A percentile compares a stretch with the other conserved stretches of the same genome.
These are phyloP conservation scores for Penaeus chinensis DNA, from an alignment of 1,140 invertebrate species.

Conservation along the genomic window DNA sequence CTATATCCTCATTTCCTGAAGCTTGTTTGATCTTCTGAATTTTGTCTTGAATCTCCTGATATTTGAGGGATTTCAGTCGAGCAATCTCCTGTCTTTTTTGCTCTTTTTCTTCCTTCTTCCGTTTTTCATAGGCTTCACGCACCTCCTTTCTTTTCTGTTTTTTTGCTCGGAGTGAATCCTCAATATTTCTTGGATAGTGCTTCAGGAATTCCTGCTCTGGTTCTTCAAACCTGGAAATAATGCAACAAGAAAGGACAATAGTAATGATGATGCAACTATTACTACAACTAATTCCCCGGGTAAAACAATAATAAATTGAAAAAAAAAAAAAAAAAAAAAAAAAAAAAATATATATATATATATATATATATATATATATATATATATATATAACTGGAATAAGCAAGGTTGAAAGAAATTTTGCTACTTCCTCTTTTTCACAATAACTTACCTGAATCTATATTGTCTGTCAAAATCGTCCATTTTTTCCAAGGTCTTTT, in stretches of 20 bases:
- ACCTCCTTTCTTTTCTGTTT: constrained; percentile 84
- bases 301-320: neutral
- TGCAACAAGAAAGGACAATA: neutral
- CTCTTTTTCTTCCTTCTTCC: constrained; percentile 84
- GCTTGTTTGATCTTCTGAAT: constrained; percentile 88
- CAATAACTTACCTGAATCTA: constrained; percentile 82
- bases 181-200: constrained; percentile 89
- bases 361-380: no score
- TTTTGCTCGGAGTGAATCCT: constrained; percentile 83
- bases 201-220: constrained; percentile 94
- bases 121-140: constrained; percentile 68
- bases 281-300: neutral
- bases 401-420: neutral
- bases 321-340: no score
- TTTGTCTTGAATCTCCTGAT: constrained; percentile 91
- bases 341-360: no score
- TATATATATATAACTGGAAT: neutral
- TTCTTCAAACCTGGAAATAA: constrained; percentile 78
- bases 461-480: constrained; percentile 95
- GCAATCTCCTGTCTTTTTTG: constrained; percentile 88
- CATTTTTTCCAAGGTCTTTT: constrained; percentile 80
- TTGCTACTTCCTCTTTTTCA: neutral
- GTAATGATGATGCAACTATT: neutral
- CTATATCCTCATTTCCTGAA: constrained; percentile 79
- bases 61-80: constrained; percentile 85